Conservation (phyloP, 2,797 vertebrate genomes). For the Sciurus vulgaris region DNA sequence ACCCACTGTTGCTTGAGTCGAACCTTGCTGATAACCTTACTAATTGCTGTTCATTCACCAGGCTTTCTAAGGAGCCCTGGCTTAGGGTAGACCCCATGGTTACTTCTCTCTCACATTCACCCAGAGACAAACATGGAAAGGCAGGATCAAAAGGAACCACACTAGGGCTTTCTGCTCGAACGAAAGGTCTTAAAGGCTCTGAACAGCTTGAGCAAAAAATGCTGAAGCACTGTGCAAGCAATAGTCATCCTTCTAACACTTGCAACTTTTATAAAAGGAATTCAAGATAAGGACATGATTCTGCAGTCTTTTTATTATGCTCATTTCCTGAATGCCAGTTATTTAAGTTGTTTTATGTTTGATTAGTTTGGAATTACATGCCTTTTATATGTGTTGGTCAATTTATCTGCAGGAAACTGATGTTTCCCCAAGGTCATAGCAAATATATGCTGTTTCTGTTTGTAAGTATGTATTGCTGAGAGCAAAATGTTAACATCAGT, state of each 20-base stretch:
- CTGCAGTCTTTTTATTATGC: slow-evolving; percentile 63
- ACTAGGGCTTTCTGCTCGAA: background rate
- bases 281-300: slow-evolving; percentile 74
- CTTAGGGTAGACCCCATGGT: background rate
- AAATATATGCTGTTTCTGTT: slow-evolving; percentile 72
- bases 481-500: slow-evolving; percentile 66
- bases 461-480: slow-evolving; percentile 64
- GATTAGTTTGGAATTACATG: slow-evolving; percentile 70
- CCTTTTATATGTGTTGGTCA: slow-evolving; percentile 72
- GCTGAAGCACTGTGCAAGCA: background rate
- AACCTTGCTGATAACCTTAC: background rate
- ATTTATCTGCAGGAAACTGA: slow-evolving; percentile 84
- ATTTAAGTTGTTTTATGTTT: slow-evolving; percentile 71
- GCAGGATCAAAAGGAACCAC: background rate
- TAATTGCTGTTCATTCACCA: background rate
- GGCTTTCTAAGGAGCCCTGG: background rate
- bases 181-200: background rate
- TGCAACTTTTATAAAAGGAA: slow-evolving; percentile 14
- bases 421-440: slow-evolving; percentile 78
- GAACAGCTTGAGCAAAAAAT: slow-evolving; percentile 10
- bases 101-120: background rate
- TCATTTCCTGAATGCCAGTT: slow-evolving; percentile 78
- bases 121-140: background rate
- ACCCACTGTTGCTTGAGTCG: background rate
- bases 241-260: background rate